Conservation (phyloP, 2,888 invertebrate species). For the Cheilosia soror region DNA sequence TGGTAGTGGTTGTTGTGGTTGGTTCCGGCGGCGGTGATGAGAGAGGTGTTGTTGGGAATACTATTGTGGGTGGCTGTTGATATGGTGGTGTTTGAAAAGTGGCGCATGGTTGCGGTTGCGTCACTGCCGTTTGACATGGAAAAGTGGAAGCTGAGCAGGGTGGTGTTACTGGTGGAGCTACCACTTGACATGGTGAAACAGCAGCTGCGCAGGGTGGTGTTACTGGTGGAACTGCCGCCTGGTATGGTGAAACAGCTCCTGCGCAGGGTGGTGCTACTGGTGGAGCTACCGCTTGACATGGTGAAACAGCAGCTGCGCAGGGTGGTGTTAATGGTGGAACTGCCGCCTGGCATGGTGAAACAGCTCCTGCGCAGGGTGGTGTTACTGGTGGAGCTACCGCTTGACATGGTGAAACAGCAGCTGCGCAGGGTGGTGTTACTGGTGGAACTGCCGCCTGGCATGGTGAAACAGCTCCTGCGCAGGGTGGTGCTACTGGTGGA, state of each 20-base stretch:
- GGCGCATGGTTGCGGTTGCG: not conserved
- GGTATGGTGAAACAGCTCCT: conserved; percentile 6
- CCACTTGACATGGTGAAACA: no score
- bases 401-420: conserved; percentile 5
- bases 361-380: not conserved
- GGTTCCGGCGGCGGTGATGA: conserved; percentile 19
- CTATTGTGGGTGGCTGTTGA: not conserved
- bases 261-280: not conserved
- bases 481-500: not conserved
- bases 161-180: not conserved
- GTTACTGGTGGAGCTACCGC: not conserved
- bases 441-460: conserved; percentile 9
- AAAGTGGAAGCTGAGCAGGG: no score
- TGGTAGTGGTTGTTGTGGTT: not conserved
- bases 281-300: not conserved
- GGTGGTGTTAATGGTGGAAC: not conserved
- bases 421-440: not conserved
- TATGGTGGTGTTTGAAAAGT: not conserved
- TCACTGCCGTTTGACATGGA: conserved; percentile 5
- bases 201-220: not conserved
- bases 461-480: not conserved
- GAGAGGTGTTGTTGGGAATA: not conserved
- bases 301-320: not conserved
- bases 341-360: not conserved
- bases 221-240: not conserved